Evolutionary conservation across 2,113 vertebrate species (phyloP).

Genomic region (Porphyrio hochstetteri): DNA sequence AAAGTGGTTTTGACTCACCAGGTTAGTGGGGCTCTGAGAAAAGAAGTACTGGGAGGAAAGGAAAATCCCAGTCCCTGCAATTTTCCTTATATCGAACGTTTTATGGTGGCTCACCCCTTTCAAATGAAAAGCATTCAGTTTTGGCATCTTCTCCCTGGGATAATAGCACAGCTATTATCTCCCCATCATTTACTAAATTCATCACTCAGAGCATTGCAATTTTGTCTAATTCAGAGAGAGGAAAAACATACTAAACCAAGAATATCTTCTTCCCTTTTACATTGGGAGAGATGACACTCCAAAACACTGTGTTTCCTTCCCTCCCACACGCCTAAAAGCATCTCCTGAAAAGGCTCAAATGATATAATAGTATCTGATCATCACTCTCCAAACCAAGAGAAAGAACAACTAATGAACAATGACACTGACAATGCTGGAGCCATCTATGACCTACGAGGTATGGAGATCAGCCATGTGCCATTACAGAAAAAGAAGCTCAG

Average conservation of each 20-base stretch:
- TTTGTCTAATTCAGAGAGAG: constrained; percentile 7
- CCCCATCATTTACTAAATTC: neutral
- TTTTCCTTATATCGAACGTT: neutral
- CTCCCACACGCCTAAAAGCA: neutral
- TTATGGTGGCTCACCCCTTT: neutral
- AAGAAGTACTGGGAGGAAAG: neutral
- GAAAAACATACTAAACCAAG: neutral
- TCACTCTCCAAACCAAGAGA: neutral
- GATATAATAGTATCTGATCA: neutral
- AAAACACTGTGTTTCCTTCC: neutral
- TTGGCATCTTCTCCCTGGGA: neutral
- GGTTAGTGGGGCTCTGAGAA: neutral
- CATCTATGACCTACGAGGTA: neutral
- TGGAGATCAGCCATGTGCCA: neutral
- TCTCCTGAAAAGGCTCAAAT: neutral
- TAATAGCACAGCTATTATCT: neutral
- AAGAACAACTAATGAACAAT: neutral
- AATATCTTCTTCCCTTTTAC: constrained; percentile 14
- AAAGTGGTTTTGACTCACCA: neutral
- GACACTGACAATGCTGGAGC: neutral
- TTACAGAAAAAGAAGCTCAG: neutral
- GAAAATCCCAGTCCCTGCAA: neutral
- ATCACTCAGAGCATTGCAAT: neutral
- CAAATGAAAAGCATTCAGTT: neutral
- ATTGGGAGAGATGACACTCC: neutral